These are phyloP conservation scores for Mesembrinibis cayennensis DNA, from an alignment of 2,113 vertebrate species.

Conservation along the genomic window DNA sequence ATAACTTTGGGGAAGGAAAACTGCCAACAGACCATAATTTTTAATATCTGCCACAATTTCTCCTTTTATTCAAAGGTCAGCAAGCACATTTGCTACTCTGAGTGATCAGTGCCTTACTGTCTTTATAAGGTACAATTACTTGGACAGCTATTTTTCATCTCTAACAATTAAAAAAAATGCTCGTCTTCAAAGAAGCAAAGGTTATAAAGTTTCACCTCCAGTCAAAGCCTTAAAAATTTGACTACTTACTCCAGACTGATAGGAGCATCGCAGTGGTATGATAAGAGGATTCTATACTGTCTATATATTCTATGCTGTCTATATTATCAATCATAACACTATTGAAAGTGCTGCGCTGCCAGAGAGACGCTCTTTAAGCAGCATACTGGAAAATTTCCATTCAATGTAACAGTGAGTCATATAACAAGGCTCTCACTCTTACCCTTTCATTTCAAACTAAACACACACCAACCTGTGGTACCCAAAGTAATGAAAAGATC, in stretches of 20 bases:
- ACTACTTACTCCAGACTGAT: neutral
- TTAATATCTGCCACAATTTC: conserved; percentile 31
- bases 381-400: neutral
- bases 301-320: too few species aligned
- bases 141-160: conserved; percentile 45
- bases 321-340: neutral
- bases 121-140: conserved; percentile 24
- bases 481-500: neutral
- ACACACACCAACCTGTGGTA: neutral
- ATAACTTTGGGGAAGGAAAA: neutral
- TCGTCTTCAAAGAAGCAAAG: neutral
- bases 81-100: conserved; percentile 21
- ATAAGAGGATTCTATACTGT: neutral
- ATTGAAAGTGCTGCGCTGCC: neutral
- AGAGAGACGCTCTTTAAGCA: neutral
- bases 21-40: neutral
- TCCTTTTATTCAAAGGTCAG: conserved; percentile 59
- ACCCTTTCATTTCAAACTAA: neutral
- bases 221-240: neutral
- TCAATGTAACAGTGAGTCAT: neutral
- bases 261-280: neutral
- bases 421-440: neutral
- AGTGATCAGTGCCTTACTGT: conserved; percentile 12
- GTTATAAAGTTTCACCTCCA: conserved; percentile 12
- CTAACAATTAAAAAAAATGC: conserved; percentile 35